Evolutionary conservation across 2,797 vertebrate species (phyloP), one percentile per base, ranked within the genome.

Genomic region (Masticophis lateralis): DNA sequence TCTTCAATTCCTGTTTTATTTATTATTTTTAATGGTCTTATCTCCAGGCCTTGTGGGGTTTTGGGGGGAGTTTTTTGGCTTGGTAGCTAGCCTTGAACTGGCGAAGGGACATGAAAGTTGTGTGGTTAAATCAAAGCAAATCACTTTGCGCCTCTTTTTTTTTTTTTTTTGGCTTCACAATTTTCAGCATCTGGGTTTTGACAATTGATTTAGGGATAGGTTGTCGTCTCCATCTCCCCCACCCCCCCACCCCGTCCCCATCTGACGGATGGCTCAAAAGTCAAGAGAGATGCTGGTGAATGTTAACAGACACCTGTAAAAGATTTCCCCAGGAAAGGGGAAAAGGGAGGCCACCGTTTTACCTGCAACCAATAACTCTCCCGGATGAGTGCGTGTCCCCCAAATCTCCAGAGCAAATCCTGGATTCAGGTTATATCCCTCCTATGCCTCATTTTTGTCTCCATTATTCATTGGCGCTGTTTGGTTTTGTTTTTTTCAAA

Each of bases 141-240:
- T 66, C 18, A 94, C 92, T 94, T 94, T 97, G 95, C 94, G 87
- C 95, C 94, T 94, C 61, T 91, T 90, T 59, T 59, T 59, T 20
- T n/a, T n/a, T n/a, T n/a, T 60, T 63, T 27, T 32, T 0, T 94
- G 92, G 95, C 94, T 95, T 92, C 92, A 86, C 87, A 12, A 92
- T 92, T 95, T 37, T 91, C 91, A 89, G 95, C 96, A 96, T 97
- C 96, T 97, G 47, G 47, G 27, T 63, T 56, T 57, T 0, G 74
- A 79, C 74, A 22, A 9, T 51, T 79, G 37, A 79, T 79, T 79
- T 79, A 79, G 4, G 3, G 74, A 43, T 22, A 22, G 9, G 9
- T 43, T 57, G 56, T 88, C 87, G 2, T 47, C 25, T 60, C 25
- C 10, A 51, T 60, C 25, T 51, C 9, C 9, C 18, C 28, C 25